Base-by-base conservation (phyloP, 1,140 invertebrate species). In the Drepana arcuata region DNA sequence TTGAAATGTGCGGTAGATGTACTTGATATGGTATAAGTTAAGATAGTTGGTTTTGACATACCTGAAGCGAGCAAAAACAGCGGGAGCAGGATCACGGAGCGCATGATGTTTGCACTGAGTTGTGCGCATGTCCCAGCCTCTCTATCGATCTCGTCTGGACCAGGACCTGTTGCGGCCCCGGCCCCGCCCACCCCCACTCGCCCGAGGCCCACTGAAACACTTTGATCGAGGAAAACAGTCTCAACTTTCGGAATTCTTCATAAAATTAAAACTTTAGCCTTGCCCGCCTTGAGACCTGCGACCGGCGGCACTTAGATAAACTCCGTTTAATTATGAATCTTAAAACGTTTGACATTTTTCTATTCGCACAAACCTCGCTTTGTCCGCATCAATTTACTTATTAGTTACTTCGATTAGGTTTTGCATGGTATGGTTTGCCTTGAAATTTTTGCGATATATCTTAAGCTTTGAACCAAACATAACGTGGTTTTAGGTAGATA, bases 181-280 rank as follows among this genome's bases (percentile, higher is more conserved):
- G 50, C 63, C 49, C 67, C 66, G 58, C 71, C 60, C 34, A 48
- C 24, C 38, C 33, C 48, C 26, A 11, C 34, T 30, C 43, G 47
- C 43, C 48, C 48, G 41, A 40, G 35, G 33, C 52, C 42, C 38
- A 35, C 35, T 33, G 48, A 48, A 54, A 57, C 62, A 64, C 58
- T 74, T 65, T 73, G 64, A 65, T 67, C 49, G 50, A 39, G 48
- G 54, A 66, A 75, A 77, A 75, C 73, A 80, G 74, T 78, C 60
- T 75, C 36, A 80, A 80, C 72, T 77, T 75, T 72, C 35, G 39
- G 44, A 73, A 73, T 70, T 72, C 67, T 75, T 70, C 34, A 50
- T 48, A 55, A 75, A 75, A 75, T 80, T 71, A 70, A 68, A 77
- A 77, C 48, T 70, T 74, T 67, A 44, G 15, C 44, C 34, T 39